These are phyloP conservation scores for Subacronicta megacephala DNA, from an alignment of 2,888 invertebrate genomes.

Conservation along the genomic window DNA sequence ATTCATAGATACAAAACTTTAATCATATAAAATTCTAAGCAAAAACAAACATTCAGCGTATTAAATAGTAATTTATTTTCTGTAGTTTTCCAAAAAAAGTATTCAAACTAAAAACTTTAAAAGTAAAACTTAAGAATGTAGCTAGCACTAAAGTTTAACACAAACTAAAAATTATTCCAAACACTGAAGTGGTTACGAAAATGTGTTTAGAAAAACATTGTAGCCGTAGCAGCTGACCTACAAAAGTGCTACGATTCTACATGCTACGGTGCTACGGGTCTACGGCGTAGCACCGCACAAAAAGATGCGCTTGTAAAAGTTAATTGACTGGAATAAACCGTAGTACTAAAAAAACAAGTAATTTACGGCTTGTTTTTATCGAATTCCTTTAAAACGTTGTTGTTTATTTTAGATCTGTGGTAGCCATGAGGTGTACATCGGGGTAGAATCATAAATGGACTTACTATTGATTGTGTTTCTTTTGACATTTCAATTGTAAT, in stretches of 20 bases:
- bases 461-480: slow-evolving; percentile 30
- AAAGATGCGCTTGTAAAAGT: slow-evolving; percentile 65
- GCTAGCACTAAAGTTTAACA: neutral
- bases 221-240: slow-evolving; percentile 54
- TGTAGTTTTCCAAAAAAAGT: neutral
- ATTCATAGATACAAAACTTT: too few species aligned
- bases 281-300: slow-evolving; percentile 63
- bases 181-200: slow-evolving; percentile 25
- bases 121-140: neutral
- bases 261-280: slow-evolving; percentile 45
- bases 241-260: slow-evolving; percentile 60
- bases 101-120: neutral
- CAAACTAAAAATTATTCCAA: slow-evolving; percentile 24
- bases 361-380: slow-evolving; percentile 58
- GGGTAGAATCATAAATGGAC: too few species aligned
- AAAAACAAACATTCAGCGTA: too few species aligned
- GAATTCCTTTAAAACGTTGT: slow-evolving; percentile 50
- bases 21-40: too few species aligned
- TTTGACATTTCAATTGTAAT: slow-evolving; percentile 6
- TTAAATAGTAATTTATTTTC: neutral
- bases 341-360: slow-evolving; percentile 52
- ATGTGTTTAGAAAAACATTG: slow-evolving; percentile 47
- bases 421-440: slow-evolving; percentile 27
- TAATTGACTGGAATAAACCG: slow-evolving; percentile 66
- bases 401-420: slow-evolving; percentile 47